phyloP scores from a whole-genome alignment of 2,888 invertebrate genomes.

The Ctena decussata region DNA sequence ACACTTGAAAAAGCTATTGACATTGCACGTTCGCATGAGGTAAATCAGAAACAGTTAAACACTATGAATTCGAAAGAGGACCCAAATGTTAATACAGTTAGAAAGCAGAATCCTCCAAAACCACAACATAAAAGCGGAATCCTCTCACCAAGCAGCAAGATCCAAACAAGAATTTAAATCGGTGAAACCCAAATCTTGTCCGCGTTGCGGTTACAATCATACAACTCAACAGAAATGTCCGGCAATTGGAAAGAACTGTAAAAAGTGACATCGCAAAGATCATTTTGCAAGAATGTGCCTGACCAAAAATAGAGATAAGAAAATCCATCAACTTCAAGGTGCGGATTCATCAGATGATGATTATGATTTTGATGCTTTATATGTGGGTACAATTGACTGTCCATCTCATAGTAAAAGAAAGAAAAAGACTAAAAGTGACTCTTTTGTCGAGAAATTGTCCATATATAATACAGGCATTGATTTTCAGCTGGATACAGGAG shows the following conservation, averaged over 20 bases:
- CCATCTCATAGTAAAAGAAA: background rate
- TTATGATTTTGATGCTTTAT: constrained; percentile 38
- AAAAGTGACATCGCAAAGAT: constrained; percentile 34
- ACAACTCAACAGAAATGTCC: constrained; percentile 29
- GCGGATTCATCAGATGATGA: constrained; percentile 12
- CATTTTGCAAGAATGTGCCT: constrained; percentile 45
- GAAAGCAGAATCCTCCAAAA: background rate
- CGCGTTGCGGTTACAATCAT: constrained; percentile 2
- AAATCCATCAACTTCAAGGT: constrained; percentile 18
- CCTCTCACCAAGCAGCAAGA: background rate
- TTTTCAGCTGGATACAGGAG: constrained; percentile 55
- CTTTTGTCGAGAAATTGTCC: constrained; percentile 11
- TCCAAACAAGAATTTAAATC: background rate
- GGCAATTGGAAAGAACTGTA: constrained; percentile 35
- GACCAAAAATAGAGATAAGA: constrained; percentile 1
- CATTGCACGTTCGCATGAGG: constrained; percentile 37
- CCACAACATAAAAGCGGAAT: background rate
- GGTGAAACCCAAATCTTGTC: constrained; percentile 3
- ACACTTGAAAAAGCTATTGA: constrained; percentile 48
- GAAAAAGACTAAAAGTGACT: constrained; percentile 3
- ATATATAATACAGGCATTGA: constrained; percentile 1
- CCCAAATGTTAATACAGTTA: constrained; percentile 18
- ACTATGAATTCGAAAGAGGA: constrained; percentile 37
- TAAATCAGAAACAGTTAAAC: constrained; percentile 37
- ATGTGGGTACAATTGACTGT: background rate